Percentiles rank a stretch among this genome's conserved stretches.
phyloP scores from a whole-genome alignment of 2,113 vertebrate genomes.

The Electrona antarctica region DNA sequence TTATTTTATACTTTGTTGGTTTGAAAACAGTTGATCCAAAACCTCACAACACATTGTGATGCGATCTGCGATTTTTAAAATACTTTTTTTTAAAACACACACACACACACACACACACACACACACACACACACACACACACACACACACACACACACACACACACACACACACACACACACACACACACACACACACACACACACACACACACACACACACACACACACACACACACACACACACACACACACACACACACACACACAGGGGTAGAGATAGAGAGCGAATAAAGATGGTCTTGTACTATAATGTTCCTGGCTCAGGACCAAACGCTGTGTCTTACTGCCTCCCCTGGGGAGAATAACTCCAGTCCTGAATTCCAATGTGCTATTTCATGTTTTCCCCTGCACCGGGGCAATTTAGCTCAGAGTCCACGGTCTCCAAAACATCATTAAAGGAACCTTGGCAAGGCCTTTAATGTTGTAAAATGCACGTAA shows the following conservation, averaged over 20 bases:
- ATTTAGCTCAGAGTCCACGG: slow-evolving; percentile 7
- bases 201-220: slow-evolving; percentile 24
- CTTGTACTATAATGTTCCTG: slow-evolving; percentile 40
- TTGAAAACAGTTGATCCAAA: neutral
- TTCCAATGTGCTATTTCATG: slow-evolving; percentile 64
- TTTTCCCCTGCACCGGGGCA: slow-evolving; percentile 43
- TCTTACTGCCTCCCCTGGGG: slow-evolving; percentile 47
- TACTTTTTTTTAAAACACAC: slow-evolving; percentile 2
- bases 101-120: slow-evolving; percentile 17
- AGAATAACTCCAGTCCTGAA: slow-evolving; percentile 60
- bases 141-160: slow-evolving; percentile 15
- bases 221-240: slow-evolving; percentile 24
- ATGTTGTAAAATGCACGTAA: slow-evolving; percentile 18
- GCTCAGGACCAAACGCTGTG: slow-evolving; percentile 49
- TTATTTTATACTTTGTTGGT: no score
- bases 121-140: neutral
- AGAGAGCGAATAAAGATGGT: neutral
- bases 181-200: neutral
- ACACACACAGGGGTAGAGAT: neutral
- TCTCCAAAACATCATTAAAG: slow-evolving; percentile 18
- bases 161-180: slow-evolving; percentile 2
- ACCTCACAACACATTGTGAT: no score
- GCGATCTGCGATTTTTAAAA: no score
- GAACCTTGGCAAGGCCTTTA: neutral
- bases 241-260: neutral